Evolutionary conservation across 2,113 vertebrate species (phyloP).

Genomic region (Platysternon megacephalum): DNA sequence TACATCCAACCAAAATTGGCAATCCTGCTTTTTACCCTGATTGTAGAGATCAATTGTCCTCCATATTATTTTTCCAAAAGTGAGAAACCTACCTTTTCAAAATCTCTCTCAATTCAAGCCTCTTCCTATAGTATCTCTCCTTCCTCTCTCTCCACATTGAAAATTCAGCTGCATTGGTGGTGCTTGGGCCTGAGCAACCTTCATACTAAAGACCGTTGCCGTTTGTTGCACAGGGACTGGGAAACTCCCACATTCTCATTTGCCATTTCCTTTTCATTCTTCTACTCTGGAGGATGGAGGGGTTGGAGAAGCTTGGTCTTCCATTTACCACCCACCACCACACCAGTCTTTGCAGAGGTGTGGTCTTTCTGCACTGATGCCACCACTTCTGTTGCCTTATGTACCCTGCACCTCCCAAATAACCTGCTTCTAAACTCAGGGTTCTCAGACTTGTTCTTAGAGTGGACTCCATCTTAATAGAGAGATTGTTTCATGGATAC

Average conservation of each 20-base stretch:
- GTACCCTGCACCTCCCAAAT: background rate
- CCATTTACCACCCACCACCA: background rate
- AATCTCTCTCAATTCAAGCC: background rate
- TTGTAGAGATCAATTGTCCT: background rate
- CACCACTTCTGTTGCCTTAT: background rate
- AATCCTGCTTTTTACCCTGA: background rate
- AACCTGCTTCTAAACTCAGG: background rate
- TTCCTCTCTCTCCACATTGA: background rate
- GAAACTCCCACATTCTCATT: background rate
- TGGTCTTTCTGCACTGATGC: background rate
- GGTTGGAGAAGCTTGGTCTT: background rate
- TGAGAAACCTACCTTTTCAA: background rate
- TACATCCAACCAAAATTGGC: background rate
- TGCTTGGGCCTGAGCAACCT: background rate
- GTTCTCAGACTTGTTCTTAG: background rate
- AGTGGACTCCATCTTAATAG: background rate
- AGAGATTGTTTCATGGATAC: background rate
- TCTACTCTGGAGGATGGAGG: background rate
- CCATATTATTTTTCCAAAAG: background rate
- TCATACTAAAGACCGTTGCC: background rate
- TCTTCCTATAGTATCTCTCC: fast-evolving
- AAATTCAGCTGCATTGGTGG: background rate
- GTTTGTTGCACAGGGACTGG: background rate
- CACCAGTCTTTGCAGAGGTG: background rate
- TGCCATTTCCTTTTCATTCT: background rate